Evolutionary conservation across 2,797 vertebrate species (phyloP), one percentile per base, ranked within the genome.

Genomic region (Xiphophorus birchmanni): DNA sequence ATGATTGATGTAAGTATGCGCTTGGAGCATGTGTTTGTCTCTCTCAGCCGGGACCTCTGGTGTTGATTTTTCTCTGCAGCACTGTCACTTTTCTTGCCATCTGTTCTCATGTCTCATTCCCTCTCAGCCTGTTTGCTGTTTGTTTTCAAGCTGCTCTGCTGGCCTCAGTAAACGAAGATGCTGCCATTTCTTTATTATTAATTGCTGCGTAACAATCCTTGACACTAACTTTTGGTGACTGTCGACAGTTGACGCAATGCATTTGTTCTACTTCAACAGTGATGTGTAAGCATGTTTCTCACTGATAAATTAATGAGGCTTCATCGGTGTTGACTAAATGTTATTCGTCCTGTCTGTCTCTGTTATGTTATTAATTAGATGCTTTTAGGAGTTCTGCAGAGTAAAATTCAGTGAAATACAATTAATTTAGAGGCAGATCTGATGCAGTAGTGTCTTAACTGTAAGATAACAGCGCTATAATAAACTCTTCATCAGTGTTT

Each of bases 1-100:
- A 98, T 99, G 94, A 99, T 99, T 0, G 98, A 99, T 40, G 98
- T 99, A 90, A 99, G 98, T 95, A 93, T 89, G 86, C 60, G 35
- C 58, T 21, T 29, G 82, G 83, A 85, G 83, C 88, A 67, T 73
- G 84, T 89, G 87, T 91, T 93, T 91, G 80, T 85, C 50, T 90
- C 65, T 83, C 89, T 90, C 89, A 85, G 86, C 88, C 89, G 88
- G 89, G 89, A 87, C 77, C 74, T 85, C 74, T 90, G 60, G 52
- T 90, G 89, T 92, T 84, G 80, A 82, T 91, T 88, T 91, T 87
- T 89, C 89, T 87, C 80, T 50, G 76, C 80, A 56, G 84, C 84
- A 65, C 88, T 87, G 85, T 90, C 73, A 75, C 84, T 82, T 86
- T 85, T 85, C 88, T 83, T 88, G 78, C 91, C 93, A 93, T 94